These are phyloP conservation scores for Sycophila texana DNA, from an alignment of 2,888 invertebrate genomes.

Conservation along the genomic window DNA sequence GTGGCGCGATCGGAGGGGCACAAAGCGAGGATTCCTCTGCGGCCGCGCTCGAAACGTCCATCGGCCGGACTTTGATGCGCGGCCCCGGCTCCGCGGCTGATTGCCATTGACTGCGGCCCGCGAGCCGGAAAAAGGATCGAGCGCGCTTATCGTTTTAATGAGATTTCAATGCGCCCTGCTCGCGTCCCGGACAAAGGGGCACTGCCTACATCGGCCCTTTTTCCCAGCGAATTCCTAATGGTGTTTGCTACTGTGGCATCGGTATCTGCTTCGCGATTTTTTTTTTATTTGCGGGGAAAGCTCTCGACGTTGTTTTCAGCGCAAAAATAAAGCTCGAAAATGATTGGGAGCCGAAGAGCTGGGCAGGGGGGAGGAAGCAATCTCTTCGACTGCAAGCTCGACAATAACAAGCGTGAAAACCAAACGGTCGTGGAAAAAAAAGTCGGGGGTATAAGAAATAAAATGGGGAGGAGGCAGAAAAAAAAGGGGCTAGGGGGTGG, in stretches of 20 bases:
- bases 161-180: no score
- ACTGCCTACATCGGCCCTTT: no score
- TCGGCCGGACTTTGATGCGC: background rate
- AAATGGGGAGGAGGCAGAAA: slow-evolving; percentile 24
- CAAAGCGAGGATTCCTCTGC: no score
- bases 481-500: background rate
- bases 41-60: no score
- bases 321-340: slow-evolving; percentile 34
- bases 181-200: no score
- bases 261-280: no score
- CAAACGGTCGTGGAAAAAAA: background rate
- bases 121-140: no score
- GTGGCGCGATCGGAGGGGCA: background rate
- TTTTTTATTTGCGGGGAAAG: no score
- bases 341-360: slow-evolving; percentile 12
- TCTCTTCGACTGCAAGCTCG: slow-evolving; percentile 40
- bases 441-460: slow-evolving; percentile 21
- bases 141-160: no score
- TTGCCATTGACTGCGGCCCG: background rate
- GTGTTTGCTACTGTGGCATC: no score
- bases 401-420: slow-evolving; percentile 25
- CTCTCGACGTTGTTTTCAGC: no score
- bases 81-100: background rate
- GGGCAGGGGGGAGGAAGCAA: slow-evolving; percentile 18
- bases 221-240: no score